Conservation (phyloP, 2,888 invertebrate genomes). For the Dendrolimus houi region DNA sequence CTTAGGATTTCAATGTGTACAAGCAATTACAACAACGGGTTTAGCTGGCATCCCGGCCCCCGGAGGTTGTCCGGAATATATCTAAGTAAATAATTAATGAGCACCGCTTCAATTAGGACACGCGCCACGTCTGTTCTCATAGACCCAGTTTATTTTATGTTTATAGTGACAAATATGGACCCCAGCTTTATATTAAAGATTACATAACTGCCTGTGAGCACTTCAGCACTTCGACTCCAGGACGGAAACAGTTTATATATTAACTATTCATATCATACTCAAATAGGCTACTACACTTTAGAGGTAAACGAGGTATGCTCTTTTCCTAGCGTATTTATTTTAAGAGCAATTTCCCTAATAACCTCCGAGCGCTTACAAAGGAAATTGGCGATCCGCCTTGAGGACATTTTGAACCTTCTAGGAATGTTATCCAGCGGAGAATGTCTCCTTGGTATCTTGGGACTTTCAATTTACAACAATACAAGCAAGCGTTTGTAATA, state of each 20-base stretch:
- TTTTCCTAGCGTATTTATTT: constrained; percentile 36
- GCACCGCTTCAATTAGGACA: constrained; percentile 41
- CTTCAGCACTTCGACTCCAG: constrained; percentile 19
- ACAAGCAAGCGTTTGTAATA: constrained; percentile 10
- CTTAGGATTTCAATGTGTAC: constrained; percentile 38
- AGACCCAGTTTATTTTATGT: constrained; percentile 37
- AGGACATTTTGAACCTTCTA: constrained; percentile 39
- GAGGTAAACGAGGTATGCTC: constrained; percentile 27
- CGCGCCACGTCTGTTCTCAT: constrained; percentile 24
- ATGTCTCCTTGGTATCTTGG: constrained; percentile 16
- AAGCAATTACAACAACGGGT: constrained; percentile 48
- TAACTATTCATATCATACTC: constrained; percentile 32
- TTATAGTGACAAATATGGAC: constrained; percentile 47
- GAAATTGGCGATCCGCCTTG: constrained; percentile 44
- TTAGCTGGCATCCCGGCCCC: constrained; percentile 23
- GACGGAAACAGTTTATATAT: constrained; percentile 29
- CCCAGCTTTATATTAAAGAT: constrained; percentile 27
- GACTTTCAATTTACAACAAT: constrained; percentile 16
- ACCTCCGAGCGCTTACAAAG: constrained; percentile 40
- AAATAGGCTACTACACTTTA: constrained; percentile 20
- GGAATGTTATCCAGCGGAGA: constrained; percentile 29
- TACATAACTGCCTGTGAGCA: constrained; percentile 18
- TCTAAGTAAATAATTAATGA: constrained; percentile 57
- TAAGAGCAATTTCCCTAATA: constrained; percentile 48
- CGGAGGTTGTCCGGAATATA: constrained; percentile 35